phyloP scores from a whole-genome alignment of 2,888 invertebrate species.

The Papilio protenor region DNA sequence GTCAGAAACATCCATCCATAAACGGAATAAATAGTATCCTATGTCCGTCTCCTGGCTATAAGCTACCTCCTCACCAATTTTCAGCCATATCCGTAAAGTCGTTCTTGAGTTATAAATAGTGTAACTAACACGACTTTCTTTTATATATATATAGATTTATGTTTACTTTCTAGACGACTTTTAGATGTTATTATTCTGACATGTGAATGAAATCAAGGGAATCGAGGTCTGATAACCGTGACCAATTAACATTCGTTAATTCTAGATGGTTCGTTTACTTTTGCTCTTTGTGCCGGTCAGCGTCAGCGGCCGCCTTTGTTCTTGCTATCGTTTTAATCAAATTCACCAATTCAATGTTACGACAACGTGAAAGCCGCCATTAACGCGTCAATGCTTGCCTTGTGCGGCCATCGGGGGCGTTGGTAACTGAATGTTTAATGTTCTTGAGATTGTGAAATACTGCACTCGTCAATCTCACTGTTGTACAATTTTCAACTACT shows the following conservation, averaged over 20 bases:
- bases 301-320: slow-evolving; percentile 23
- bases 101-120: no score
- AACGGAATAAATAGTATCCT: no score
- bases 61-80: no score
- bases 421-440: background rate
- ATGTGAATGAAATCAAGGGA: slow-evolving; percentile 31
- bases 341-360: slow-evolving; percentile 39
- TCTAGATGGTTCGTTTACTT: slow-evolving; percentile 26
- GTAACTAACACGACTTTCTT: no score
- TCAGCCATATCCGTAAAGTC: no score
- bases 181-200: slow-evolving; percentile 6
- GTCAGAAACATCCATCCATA: no score
- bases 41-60: no score
- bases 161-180: background rate
- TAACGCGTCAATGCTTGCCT: slow-evolving; percentile 27
- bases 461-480: background rate
- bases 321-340: slow-evolving; percentile 36
- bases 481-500: background rate
- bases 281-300: slow-evolving; percentile 19
- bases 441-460: slow-evolving; percentile 15
- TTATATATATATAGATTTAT: no score
- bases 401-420: background rate
- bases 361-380: slow-evolving; percentile 24
- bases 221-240: slow-evolving; percentile 20
- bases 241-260: slow-evolving; percentile 39